phyloP scores from a whole-genome alignment of 2,113 vertebrate species.

The Pelodiscus sinensis region DNA sequence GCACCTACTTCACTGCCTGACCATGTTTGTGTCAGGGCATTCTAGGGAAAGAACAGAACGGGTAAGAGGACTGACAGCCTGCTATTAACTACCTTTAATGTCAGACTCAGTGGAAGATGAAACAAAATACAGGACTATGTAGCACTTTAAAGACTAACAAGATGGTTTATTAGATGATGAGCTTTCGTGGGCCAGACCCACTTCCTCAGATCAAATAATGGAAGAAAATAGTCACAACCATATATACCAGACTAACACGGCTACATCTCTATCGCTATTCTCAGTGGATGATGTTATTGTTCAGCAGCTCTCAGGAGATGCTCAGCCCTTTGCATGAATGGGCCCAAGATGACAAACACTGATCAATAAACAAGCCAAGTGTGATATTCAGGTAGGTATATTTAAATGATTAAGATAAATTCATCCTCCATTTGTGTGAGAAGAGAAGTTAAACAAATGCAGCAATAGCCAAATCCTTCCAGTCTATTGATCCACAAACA shows the following conservation, averaged over 20 bases:
- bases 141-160: too few species aligned
- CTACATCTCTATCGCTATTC: too few species aligned
- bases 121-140: too few species aligned
- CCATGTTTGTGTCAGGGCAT: neutral
- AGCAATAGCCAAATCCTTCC: slow-evolving; percentile 23
- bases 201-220: too few species aligned
- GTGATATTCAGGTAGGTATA: slow-evolving; percentile 34
- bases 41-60: neutral
- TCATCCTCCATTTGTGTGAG: slow-evolving; percentile 21
- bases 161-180: too few species aligned
- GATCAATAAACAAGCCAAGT: neutral
- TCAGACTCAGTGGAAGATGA: slow-evolving; percentile 8
- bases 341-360: neutral
- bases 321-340: slow-evolving; percentile 38
- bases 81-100: neutral
- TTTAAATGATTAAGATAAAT: slow-evolving; percentile 22
- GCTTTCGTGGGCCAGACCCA: too few species aligned
- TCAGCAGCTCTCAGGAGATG: neutral
- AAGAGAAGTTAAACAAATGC: slow-evolving; percentile 14
- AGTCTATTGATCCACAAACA: neutral
- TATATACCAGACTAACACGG: too few species aligned
- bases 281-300: neutral
- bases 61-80: neutral
- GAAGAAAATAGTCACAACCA: too few species aligned
- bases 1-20: neutral